Conservation (phyloP, 2,888 invertebrate genomes). For the Callosobruchus maculatus region DNA sequence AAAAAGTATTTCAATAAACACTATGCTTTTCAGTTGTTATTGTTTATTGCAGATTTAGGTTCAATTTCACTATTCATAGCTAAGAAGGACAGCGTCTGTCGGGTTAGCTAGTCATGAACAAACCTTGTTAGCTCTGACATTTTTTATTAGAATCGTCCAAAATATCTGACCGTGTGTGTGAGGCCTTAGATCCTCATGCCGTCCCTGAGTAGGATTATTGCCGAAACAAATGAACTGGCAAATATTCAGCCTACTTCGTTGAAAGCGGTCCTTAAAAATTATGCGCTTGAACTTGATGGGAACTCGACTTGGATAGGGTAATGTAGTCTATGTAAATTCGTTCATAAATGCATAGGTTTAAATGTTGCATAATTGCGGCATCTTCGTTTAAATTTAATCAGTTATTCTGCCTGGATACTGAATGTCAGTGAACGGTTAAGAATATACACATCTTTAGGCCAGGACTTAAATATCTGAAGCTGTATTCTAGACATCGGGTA, state of each 20-base stretch:
- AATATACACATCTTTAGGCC: too few relatives aligned
- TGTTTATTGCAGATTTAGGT: too few relatives aligned
- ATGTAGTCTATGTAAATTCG: neutral
- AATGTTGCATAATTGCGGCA: neutral
- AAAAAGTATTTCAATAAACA: too few relatives aligned
- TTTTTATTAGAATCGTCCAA: neutral
- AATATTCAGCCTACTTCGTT: neutral
- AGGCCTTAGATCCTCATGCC: neutral
- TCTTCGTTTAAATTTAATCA: too few relatives aligned
- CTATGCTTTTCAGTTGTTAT: too few relatives aligned
- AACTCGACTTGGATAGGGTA: neutral
- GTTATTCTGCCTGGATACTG: too few relatives aligned
- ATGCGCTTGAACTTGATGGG: neutral
- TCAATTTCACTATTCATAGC: too few relatives aligned
- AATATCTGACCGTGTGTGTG: neutral
- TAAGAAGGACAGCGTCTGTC: too few relatives aligned
- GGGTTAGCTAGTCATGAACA: neutral
- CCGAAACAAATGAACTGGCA: neutral
- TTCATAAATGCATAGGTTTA: neutral
- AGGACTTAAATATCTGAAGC: too few relatives aligned
- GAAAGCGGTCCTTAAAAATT: neutral
- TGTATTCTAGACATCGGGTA: too few relatives aligned
- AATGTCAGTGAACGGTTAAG: too few relatives aligned
- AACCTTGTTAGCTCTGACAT: too few relatives aligned
- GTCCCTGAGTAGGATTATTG: neutral